These are phyloP conservation scores for Plagiodera versicolora DNA, from an alignment of 2,888 invertebrate genomes.

Conservation along the genomic window DNA sequence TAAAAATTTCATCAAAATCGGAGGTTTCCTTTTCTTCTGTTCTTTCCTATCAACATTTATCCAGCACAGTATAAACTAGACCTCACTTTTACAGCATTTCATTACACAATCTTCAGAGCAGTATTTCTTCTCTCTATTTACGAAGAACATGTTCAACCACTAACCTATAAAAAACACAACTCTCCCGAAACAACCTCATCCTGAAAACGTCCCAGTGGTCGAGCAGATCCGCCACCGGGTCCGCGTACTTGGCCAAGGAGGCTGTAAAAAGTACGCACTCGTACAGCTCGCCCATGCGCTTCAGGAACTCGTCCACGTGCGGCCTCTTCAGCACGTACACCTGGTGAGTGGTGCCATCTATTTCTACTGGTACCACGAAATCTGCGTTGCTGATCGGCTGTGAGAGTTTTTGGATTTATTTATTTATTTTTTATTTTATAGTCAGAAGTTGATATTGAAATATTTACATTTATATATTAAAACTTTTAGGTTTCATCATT, in stretches of 20 bases:
- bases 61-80: too few species aligned
- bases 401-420: too few species aligned
- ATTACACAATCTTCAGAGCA: too few species aligned
- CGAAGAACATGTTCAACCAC: background rate
- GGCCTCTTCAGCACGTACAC: slow-evolving; percentile 99
- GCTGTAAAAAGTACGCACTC: slow-evolving; percentile 99
- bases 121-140: too few species aligned
- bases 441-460: too few species aligned
- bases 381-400: slow-evolving; percentile 99
- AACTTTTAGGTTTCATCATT: too few species aligned
- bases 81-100: too few species aligned
- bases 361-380: slow-evolving; percentile 99
- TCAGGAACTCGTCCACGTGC: slow-evolving; percentile 97
- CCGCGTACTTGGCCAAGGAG: slow-evolving; percentile 98
- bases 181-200: slow-evolving; percentile 96
- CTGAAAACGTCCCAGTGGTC: slow-evolving; percentile 97
- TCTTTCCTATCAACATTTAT: too few species aligned
- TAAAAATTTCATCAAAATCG: too few species aligned
- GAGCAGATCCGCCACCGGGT: slow-evolving; percentile 97
- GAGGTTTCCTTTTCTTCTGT: too few species aligned
- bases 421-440: too few species aligned
- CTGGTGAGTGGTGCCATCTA: slow-evolving; percentile 98
- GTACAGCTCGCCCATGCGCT: slow-evolving; percentile 96
- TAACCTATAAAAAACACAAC: slow-evolving; percentile 90
- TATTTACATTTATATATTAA: too few species aligned